These are phyloP conservation scores for Zaprionus bogoriensis DNA, from an alignment of 2,888 invertebrate species.

Conservation along the genomic window DNA sequence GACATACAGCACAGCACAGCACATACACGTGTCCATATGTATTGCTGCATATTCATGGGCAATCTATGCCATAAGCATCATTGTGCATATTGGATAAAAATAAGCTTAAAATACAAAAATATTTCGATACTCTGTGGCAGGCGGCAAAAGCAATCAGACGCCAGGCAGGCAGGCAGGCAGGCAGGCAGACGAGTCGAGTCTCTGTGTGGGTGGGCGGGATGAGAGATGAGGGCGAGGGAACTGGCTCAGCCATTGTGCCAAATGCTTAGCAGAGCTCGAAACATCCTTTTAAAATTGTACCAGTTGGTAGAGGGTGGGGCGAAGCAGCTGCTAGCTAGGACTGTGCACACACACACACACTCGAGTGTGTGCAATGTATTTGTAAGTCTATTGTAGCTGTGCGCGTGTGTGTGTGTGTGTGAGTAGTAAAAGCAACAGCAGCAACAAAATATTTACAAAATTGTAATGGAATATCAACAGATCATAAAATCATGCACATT, in stretches of 20 bases:
- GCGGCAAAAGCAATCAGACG: conserved; percentile 70
- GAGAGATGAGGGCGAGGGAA: background rate
- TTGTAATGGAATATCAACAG: conserved; percentile 79
- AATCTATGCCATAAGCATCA: conserved; percentile 76
- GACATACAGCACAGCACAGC: no score
- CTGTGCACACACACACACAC: conserved; percentile 3
- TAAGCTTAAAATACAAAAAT: conserved; percentile 72
- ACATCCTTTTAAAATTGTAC: conserved; percentile 67
- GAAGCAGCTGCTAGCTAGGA: background rate
- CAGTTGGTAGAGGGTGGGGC: conserved; percentile 19
- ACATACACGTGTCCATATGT: conserved; percentile 13
- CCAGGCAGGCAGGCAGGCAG: conserved; percentile 28
- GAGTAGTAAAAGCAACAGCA: conserved; percentile 16
- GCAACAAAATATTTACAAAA: conserved; percentile 78
- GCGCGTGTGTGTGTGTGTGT: conserved; percentile 13
- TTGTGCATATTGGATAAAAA: conserved; percentile 77
- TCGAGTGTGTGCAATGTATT: conserved; percentile 53
- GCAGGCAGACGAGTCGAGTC: conserved; percentile 28
- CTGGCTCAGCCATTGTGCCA: conserved; percentile 55
- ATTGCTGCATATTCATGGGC: conserved; percentile 68
- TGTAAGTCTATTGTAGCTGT: conserved; percentile 68
- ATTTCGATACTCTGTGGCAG: conserved; percentile 57
- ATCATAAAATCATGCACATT: conserved; percentile 78
- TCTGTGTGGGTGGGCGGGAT: background rate
- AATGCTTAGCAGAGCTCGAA: conserved; percentile 62